Evolutionary conservation across 2,888 invertebrate genomes (phyloP).

Genomic region (Perizoma flavofasciatum): DNA sequence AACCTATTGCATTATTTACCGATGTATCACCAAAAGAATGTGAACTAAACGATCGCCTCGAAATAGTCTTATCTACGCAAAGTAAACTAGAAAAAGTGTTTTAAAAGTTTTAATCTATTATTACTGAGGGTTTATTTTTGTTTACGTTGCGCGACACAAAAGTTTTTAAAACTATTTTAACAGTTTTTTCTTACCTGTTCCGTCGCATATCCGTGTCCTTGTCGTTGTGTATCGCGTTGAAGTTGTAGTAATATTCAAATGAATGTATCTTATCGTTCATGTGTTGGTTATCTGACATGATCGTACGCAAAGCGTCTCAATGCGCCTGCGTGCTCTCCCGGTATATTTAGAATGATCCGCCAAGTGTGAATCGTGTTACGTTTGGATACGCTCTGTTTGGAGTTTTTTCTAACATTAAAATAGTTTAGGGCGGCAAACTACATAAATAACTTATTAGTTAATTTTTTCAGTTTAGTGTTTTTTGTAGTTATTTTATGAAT

Average conservation of each 20-base stretch:
- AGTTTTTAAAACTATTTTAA: slow-evolving; percentile 52
- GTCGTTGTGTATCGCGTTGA: slow-evolving; percentile 47
- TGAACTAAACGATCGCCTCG: slow-evolving; percentile 43
- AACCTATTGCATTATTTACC: slow-evolving; percentile 44
- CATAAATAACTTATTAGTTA: slow-evolving; percentile 4
- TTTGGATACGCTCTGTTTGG: slow-evolving; percentile 56
- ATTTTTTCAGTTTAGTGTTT: background rate
- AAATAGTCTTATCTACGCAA: slow-evolving; percentile 56
- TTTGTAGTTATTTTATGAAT: background rate
- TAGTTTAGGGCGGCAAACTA: slow-evolving; percentile 42
- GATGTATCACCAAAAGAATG: slow-evolving; percentile 40
- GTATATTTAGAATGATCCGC: slow-evolving; percentile 80
- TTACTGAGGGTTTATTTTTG: slow-evolving; percentile 50
- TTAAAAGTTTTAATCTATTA: slow-evolving; percentile 62
- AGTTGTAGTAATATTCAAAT: slow-evolving; percentile 60
- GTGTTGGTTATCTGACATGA: slow-evolving; percentile 66
- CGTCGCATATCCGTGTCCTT: slow-evolving; percentile 68
- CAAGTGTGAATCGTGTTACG: slow-evolving; percentile 63
- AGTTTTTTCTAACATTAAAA: slow-evolving; percentile 54
- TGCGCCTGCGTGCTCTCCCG: slow-evolving; percentile 73
- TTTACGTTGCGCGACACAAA: slow-evolving; percentile 50
- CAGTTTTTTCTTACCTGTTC: slow-evolving; percentile 71
- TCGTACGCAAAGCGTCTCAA: slow-evolving; percentile 57
- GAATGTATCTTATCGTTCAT: slow-evolving; percentile 73
- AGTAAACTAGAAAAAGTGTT: slow-evolving; percentile 58